A percentile compares a stretch with the other conserved stretches of the same genome.
phyloP scores from a whole-genome alignment of 2,797 vertebrate genomes.

The Columba guinea region DNA sequence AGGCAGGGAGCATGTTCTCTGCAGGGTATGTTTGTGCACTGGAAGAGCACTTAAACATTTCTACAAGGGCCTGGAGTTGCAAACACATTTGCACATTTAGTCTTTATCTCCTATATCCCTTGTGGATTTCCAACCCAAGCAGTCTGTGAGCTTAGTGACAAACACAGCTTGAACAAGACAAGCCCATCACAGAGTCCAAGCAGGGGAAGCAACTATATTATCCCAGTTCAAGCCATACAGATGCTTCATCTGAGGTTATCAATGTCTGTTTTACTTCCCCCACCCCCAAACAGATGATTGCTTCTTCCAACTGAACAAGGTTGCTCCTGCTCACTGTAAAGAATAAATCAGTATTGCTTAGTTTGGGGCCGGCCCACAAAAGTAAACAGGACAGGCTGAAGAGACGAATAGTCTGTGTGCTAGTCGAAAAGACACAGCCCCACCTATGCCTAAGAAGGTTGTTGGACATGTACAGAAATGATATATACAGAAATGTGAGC shows the following conservation, averaged over 20 bases:
- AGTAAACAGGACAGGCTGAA: not conserved
- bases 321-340: not conserved
- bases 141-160: not conserved
- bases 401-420: accelerated
- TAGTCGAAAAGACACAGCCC: too few species aligned
- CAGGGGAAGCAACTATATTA: not conserved
- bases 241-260: not conserved
- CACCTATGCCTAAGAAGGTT: accelerated
- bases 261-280: not conserved
- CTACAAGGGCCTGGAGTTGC: not conserved
- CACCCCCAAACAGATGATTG: accelerated
- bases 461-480: not conserved
- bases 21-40: not conserved
- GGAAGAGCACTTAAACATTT: not conserved
- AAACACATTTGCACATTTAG: not conserved
- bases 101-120: not conserved
- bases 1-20: not conserved
- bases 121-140: not conserved
- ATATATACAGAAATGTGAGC: accelerated
- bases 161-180: not conserved
- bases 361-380: not conserved
- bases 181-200: not conserved
- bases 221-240: not conserved
- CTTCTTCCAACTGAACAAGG: not conserved
- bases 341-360: accelerated